These are phyloP conservation scores for Callocephalon fimbriatum DNA, from an alignment of 2,113 vertebrate species.

Conservation along the genomic window DNA sequence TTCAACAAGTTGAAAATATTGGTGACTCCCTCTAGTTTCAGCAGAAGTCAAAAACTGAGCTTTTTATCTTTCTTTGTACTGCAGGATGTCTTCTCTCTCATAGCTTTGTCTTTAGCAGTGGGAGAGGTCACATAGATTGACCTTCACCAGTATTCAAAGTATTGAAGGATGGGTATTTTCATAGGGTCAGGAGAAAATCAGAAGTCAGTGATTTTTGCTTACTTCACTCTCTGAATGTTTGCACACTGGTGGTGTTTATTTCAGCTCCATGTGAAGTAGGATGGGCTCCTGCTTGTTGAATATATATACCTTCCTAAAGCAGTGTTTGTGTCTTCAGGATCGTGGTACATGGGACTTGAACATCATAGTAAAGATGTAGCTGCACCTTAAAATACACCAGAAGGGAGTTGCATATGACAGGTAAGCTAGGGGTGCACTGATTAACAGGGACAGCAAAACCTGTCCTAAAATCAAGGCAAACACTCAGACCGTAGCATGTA, in stretches of 20 bases:
- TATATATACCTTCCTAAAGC: background rate
- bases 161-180: background rate
- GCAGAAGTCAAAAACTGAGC: background rate
- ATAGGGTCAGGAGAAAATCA: background rate
- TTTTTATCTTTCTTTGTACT: background rate
- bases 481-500: fast-evolving
- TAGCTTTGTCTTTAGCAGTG: background rate
- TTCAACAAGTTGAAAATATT: background rate
- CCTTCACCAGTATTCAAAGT: background rate
- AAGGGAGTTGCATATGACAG: background rate
- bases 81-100: background rate
- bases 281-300: background rate
- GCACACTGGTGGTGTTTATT: background rate
- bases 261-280: background rate
- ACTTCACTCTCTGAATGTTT: background rate
- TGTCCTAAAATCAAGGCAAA: background rate
- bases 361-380: background rate
- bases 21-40: background rate
- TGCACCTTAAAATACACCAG: background rate
- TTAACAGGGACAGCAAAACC: background rate
- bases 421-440: background rate
- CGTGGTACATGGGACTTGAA: no score
- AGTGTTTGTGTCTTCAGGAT: background rate
- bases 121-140: background rate
- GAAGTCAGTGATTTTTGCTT: background rate